Evolutionary conservation across 92 coral and sea anemone species (phyloP), one percentile per base, ranked within the genome.

Genomic region (Phenganax subtilis): DNA sequence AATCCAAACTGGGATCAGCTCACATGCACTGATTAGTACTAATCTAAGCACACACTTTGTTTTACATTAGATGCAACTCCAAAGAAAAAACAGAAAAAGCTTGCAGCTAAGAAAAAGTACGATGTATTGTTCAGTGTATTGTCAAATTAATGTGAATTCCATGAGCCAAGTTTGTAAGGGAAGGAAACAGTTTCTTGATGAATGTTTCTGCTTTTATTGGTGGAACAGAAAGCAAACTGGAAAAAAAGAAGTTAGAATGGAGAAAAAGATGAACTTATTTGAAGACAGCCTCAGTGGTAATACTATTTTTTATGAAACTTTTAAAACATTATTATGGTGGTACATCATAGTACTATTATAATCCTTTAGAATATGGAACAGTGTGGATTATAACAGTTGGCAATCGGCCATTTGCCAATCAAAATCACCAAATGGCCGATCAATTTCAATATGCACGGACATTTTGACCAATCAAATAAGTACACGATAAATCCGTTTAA

Each of bases 281-380:
- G 90, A 80, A n/a, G 90, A 88, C 59, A 81, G 86, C 47, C 47
- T 1, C 62, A 88, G 90, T 81, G 90, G 90, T 88, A 84, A 16
- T 54, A 7, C 16, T 12, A 25, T 67, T 9, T 51, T 2, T 61
- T 27, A 20, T 20, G 25, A 37, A 37, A 5, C 47, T 37, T 5
- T 37, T 37, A 37, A 37, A 37, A 37, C 47, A 5, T 37, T 37
- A 37, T 37, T 37, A 37, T 37, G 2, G 47, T 37, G 47, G 47
- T 1, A 1, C 5, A 37, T 37, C 5, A 37, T 37, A 37, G 47
- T 5, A 1, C 47, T 37, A 37, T 37, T 37, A 37, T 37, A 37
- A 37, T 1, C 47, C 47, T 37, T 37, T 37, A 37, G 47, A 37
- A 37, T 37, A 37, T 2, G 47, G 47, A 37, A 20, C 25, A 20